Evolutionary conservation across 1,140 invertebrate genomes (phyloP).

Genomic region (Brachionus sp.): DNA sequence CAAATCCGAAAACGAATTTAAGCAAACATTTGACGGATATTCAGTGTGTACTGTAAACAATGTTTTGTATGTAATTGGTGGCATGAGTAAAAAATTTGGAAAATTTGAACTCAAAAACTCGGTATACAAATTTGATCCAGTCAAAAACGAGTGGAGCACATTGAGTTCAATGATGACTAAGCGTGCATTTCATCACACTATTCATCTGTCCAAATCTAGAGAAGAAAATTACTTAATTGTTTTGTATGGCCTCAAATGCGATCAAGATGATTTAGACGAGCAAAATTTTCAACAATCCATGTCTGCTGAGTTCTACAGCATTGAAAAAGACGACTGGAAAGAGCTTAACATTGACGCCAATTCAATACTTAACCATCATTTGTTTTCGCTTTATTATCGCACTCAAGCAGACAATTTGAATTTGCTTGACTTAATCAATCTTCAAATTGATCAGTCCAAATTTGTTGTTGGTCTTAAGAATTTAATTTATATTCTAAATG

Average conservation of each 20-base stretch:
- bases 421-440: not conserved
- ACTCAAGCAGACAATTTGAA: not conserved
- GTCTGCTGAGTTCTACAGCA: not conserved
- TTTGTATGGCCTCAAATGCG: not conserved
- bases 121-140: slow-evolving; percentile 7
- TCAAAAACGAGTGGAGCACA: slow-evolving; percentile 21
- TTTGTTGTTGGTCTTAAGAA: not conserved
- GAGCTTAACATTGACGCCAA: not conserved
- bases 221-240: not conserved
- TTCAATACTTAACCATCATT: slow-evolving; percentile 2
- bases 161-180: slow-evolving; percentile 1
- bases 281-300: not conserved
- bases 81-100: not conserved
- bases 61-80: not conserved
- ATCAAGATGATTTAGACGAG: not conserved
- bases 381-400: not conserved
- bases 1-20: not conserved
- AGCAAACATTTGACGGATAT: not conserved
- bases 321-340: slow-evolving; percentile 1
- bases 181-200: slow-evolving; percentile 24
- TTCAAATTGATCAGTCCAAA: slow-evolving; percentile 5
- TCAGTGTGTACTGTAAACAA: slow-evolving; percentile 18
- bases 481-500: slow-evolving; percentile 18
- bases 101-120: not conserved
- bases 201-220: not conserved